Conservation (phyloP, 2,888 invertebrate species). For the Sisyra nigra region DNA sequence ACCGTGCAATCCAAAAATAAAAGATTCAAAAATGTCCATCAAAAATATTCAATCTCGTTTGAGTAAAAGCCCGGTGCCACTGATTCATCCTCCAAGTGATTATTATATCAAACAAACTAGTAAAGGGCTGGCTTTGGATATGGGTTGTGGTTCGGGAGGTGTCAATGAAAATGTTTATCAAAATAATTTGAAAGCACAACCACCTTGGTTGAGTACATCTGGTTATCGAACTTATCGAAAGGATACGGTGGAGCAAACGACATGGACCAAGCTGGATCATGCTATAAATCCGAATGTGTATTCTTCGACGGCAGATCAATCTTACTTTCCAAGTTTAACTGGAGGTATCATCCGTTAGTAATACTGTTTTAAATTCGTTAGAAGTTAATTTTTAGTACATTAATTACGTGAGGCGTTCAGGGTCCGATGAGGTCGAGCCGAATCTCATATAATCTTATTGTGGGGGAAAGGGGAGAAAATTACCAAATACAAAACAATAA, state of each 20-base stretch:
- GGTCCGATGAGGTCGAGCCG: neutral
- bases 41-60: conserved; percentile 1
- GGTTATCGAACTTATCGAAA: conserved; percentile 8
- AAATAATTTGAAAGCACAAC: conserved; percentile 3
- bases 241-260: conserved; percentile 7
- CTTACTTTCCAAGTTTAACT: conserved; percentile 5
- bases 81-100: conserved; percentile 17
- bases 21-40: neutral
- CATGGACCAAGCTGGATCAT: conserved; percentile 7
- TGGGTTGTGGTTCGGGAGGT: conserved; percentile 12
- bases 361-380: too few species aligned
- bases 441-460: too few species aligned
- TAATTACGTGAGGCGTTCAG: too few species aligned
- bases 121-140: conserved; percentile 29
- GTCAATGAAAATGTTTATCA: conserved; percentile 1
- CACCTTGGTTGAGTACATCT: conserved; percentile 6
- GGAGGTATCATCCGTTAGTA: neutral
- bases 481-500: too few species aligned
- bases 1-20: conserved; percentile 4
- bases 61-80: conserved; percentile 17
- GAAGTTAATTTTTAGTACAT: too few species aligned
- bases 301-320: neutral
- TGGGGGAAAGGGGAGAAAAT: too few species aligned
- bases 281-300: too few species aligned
- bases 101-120: conserved; percentile 23